These are phyloP conservation scores for Poecilia gillii DNA, from an alignment of 2,797 vertebrate genomes.

Conservation along the genomic window DNA sequence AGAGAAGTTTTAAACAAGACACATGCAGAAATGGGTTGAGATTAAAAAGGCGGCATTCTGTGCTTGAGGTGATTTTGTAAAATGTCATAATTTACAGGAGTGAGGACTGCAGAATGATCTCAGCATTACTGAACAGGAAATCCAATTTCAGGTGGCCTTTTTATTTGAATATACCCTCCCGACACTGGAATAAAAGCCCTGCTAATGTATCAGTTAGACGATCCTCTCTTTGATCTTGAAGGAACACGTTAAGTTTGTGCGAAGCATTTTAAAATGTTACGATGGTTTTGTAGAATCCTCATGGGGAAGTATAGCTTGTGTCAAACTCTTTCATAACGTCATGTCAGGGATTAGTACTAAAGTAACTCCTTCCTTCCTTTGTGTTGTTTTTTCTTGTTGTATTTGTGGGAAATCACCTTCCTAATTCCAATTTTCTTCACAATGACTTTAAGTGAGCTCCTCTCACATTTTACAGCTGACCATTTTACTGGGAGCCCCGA, in stretches of 20 bases:
- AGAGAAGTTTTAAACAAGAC: neutral
- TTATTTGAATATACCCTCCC: neutral
- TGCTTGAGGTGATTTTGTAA: neutral
- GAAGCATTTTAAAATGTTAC: neutral
- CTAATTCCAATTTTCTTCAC: neutral
- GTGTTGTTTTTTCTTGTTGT: neutral
- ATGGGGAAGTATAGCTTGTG: neutral
- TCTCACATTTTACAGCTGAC: neutral
- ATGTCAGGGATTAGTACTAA: neutral
- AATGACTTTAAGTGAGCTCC: neutral
- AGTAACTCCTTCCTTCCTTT: neutral
- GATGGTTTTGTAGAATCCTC: neutral
- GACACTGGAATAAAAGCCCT: neutral
- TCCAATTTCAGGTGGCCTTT: constrained; percentile 3
- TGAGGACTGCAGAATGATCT: neutral
- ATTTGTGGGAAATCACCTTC: neutral
- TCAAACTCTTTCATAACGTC: neutral
- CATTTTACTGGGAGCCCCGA: neutral
- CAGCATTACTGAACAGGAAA: neutral
- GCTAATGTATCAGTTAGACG: neutral
- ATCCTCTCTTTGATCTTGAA: neutral
- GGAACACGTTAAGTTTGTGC: neutral
- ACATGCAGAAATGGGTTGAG: neutral
- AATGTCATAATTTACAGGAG: neutral
- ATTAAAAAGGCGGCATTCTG: neutral